phyloP scores from a whole-genome alignment of 2,113 vertebrate genomes.

The Phalacrocorax brasilianus region DNA sequence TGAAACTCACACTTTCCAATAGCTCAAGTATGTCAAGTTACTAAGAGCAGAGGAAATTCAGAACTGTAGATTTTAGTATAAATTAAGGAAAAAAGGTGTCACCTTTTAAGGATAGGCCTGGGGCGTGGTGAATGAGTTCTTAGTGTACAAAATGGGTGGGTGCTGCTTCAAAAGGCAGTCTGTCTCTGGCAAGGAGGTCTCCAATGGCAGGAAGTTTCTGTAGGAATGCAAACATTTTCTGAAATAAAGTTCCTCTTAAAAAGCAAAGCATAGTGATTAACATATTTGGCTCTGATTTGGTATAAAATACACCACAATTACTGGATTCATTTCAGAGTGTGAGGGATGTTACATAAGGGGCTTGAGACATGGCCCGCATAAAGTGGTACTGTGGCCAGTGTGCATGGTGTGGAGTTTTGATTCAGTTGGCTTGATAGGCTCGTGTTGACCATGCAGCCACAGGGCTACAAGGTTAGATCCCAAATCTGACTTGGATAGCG shows the following conservation, averaged over 20 bases:
- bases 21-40: not conserved
- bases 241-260: not conserved
- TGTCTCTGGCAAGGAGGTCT: not conserved
- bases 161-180: not conserved
- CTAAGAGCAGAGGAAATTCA: not conserved
- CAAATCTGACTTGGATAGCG: not conserved
- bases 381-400: not conserved
- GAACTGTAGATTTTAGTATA: not conserved
- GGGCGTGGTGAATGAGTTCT: not conserved
- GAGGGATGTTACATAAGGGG: not conserved
- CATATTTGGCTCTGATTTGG: not conserved
- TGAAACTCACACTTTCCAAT: not conserved
- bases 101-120: not conserved
- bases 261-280: not conserved
- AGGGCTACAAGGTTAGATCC: not conserved
- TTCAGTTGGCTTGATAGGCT: too few species aligned
- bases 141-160: not conserved
- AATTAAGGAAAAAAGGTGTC: not conserved
- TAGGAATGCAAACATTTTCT: not conserved
- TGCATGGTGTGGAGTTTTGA: rapidly evolving
- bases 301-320: not conserved
- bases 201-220: not conserved
- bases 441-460: not conserved
- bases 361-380: not conserved
- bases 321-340: not conserved